Base-by-base conservation (phyloP, 2,797 vertebrate species). In the Phrynocephalus vlangalii region DNA sequence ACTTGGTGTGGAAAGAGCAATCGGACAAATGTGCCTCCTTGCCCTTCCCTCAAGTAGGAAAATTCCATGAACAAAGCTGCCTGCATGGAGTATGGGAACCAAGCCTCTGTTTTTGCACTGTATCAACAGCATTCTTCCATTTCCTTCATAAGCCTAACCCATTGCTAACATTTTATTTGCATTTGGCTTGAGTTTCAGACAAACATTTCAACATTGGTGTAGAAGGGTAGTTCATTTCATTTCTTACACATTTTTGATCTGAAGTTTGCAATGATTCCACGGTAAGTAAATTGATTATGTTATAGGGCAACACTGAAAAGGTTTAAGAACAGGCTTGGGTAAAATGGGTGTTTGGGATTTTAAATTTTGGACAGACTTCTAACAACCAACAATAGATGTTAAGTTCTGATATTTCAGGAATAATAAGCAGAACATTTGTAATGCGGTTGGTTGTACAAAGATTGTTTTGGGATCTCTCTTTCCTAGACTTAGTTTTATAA, bases 401-500 rank as follows among this genome's bases (percentile, higher is more conserved):
- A 82, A 20, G 24, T 84, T 86, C n/a, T 82, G 66, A 60, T 50
- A 88, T 38, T 73, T 77, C 50, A 77, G 67, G 26, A 88, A 84
- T 68, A 50, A 33, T 89, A 87, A 77, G 28, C 66, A 79, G n/a
- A 77, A 66, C 30, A 85, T 81, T 91, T 89, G 13, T 79, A 76
- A 44, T 85, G 60, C 22, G 71, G 33, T 22, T 76, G 28, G 75
- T 70, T 86, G 66, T 30, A 18, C 33, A 82, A 76, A 82, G 67
- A 16, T 71, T 81, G 67, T 20, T 8, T 83, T 81, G 81, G 81
- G 77, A 22, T 86, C 63, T 77, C 82, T 78, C 38, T 72, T 28
- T 38, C 66, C 26, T 81, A 81, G 77, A 50, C 76, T 63, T 88
- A 66, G 67, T 73, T 90, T 87, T 86, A 90, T 87, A 90, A 90